phyloP scores from a whole-genome alignment of 2,113 vertebrate species.

The Amphiprion percula region DNA sequence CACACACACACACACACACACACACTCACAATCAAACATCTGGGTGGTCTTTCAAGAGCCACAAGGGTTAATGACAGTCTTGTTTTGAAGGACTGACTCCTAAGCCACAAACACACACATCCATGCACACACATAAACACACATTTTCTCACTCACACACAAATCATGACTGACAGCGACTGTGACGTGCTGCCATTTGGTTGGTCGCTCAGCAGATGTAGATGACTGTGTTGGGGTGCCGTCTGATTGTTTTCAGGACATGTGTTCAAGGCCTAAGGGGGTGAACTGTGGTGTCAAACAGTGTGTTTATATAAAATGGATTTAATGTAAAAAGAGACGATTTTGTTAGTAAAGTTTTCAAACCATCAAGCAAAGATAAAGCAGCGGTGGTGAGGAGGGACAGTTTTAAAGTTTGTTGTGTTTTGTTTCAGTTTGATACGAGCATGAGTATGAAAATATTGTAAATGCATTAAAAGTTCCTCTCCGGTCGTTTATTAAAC shows the following conservation, averaged over 20 bases:
- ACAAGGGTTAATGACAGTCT: conserved; percentile 73
- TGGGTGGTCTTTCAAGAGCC: conserved; percentile 76
- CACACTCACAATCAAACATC: conserved; percentile 48
- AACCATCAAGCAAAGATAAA: not conserved
- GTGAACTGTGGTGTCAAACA: not conserved
- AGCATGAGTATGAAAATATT: no score
- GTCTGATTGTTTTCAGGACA: conserved; percentile 3
- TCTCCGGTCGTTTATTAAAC: no score
- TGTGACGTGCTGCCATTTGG: conserved; percentile 21
- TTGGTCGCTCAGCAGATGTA: conserved; percentile 1
- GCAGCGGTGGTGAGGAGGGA: not conserved
- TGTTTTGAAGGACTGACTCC: conserved; percentile 62
- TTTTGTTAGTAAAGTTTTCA: not conserved
- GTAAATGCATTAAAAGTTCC: no score
- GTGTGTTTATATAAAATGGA: not conserved
- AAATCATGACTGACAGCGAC: conserved; percentile 11
- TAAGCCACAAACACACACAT: conserved; percentile 48
- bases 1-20: conserved; percentile 35
- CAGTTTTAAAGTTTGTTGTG: not conserved
- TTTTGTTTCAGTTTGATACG: no score
- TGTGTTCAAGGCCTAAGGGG: not conserved
- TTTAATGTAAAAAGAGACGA: not conserved
- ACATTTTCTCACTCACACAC: conserved; percentile 22
- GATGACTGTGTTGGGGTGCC: conserved; percentile 7
- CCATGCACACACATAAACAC: conserved; percentile 17